These are phyloP conservation scores for Acyrthosiphon pisum DNA, from an alignment of 1,140 invertebrate species.

Conservation along the genomic window DNA sequence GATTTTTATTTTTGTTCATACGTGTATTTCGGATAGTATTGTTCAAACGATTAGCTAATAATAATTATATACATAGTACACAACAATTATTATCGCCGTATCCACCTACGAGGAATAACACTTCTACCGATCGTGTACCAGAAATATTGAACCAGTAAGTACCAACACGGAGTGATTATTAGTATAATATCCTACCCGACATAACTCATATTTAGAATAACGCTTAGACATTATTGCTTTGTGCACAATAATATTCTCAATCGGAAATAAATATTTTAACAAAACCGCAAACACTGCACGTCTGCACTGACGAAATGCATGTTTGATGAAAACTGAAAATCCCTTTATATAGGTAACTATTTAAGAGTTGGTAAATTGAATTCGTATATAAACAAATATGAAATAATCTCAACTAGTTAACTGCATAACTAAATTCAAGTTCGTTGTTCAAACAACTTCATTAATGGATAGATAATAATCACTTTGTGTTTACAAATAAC, in stretches of 20 bases:
- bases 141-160: background rate
- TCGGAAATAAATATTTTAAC: no score
- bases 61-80: background rate
- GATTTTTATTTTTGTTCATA: background rate
- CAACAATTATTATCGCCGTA: background rate
- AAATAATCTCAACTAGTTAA: no score
- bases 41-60: background rate
- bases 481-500: background rate
- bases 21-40: background rate
- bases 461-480: background rate
- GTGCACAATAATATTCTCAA: background rate
- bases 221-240: background rate
- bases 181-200: background rate
- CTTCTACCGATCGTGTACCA: background rate
- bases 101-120: background rate
- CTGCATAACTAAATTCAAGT: no score
- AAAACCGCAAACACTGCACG: no score
- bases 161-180: background rate
- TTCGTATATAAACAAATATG: no score
- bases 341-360: background rate
- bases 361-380: no score
- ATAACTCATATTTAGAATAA: background rate
- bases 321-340: no score
- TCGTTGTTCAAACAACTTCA: background rate
- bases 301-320: no score